These are phyloP conservation scores for Chelonoidis abingdonii DNA, from an alignment of 2,113 vertebrate genomes.

Conservation along the genomic window DNA sequence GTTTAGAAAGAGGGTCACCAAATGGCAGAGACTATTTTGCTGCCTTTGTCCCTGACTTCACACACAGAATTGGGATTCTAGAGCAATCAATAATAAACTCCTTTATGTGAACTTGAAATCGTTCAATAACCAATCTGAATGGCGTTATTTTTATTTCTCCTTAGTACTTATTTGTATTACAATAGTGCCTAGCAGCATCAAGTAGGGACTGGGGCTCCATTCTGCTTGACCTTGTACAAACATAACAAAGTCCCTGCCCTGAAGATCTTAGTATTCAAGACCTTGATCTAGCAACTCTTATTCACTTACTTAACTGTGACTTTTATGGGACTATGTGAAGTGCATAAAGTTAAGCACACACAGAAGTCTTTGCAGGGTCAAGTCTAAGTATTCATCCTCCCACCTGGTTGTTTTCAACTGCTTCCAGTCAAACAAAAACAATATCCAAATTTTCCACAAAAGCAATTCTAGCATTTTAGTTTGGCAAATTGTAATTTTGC, in stretches of 20 bases:
- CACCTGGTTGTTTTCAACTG: background rate
- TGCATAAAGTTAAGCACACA: background rate
- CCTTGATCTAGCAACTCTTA: background rate
- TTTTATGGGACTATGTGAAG: background rate
- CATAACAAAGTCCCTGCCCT: slow-evolving; percentile 35
- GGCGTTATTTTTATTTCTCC: background rate
- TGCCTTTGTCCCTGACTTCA: background rate
- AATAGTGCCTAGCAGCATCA: background rate
- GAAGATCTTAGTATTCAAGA: slow-evolving; percentile 24
- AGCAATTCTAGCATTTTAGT: background rate
- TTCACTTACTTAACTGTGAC: slow-evolving; percentile 28
- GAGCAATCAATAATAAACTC: background rate
- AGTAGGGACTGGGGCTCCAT: background rate
- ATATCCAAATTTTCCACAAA: background rate
- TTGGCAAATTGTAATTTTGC: fast-evolving
- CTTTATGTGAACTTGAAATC: background rate
- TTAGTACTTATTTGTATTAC: background rate
- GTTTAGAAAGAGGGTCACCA: no score
- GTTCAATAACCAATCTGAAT: background rate
- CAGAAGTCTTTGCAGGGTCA: background rate
- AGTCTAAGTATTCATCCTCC: background rate
- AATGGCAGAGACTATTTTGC: no score
- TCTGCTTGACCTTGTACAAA: background rate
- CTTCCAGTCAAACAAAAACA: background rate
- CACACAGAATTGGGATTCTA: background rate